A percentile compares a stretch with the other conserved stretches of the same genome.
These are phyloP conservation scores for Diorhabda carinulata DNA, from an alignment of 1,140 invertebrate species.

Conservation along the genomic window DNA sequence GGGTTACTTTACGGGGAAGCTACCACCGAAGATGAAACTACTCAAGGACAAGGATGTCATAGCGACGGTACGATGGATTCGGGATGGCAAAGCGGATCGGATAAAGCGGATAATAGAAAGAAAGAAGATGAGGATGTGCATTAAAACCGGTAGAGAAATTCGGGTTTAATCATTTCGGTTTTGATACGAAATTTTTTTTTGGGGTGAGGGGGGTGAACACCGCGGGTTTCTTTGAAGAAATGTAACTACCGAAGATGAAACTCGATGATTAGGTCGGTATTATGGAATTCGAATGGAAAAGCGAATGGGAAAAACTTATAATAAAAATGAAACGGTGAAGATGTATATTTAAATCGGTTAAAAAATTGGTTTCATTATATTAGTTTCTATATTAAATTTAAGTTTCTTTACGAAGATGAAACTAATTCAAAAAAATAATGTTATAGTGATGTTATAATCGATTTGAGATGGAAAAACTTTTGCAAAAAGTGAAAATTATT, in stretches of 20 bases:
- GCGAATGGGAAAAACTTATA: constrained; percentile 40
- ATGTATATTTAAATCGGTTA: too few relatives aligned
- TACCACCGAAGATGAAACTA: constrained; percentile 40
- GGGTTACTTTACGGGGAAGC: constrained; percentile 45
- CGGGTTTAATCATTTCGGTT: constrained; percentile 37
- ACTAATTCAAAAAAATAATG: too few relatives aligned
- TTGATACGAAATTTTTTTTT: constrained; percentile 44
- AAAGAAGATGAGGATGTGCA: constrained; percentile 12
- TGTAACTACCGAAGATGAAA: constrained; percentile 40
- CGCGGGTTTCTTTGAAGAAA: constrained; percentile 44
- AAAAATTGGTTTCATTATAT: too few relatives aligned
- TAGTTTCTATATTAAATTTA: too few relatives aligned
- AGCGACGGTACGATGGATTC: constrained; percentile 47
- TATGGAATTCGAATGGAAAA: constrained; percentile 48
- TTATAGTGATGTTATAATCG: too few relatives aligned
- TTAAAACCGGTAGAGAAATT: constrained; percentile 22
- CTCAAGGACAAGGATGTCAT: constrained; percentile 39
- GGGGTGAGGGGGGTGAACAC: constrained; percentile 35
- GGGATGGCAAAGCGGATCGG: constrained; percentile 48
- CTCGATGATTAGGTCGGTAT: constrained; percentile 39
- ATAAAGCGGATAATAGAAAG: constrained; percentile 34
- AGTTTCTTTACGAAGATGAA: too few relatives aligned
- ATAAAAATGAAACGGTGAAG: too few relatives aligned
- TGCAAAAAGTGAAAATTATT: too few relatives aligned
- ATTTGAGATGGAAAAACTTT: too few relatives aligned